phyloP scores from a whole-genome alignment of 2,888 invertebrate genomes.

The Alloscopus bannaensis region DNA sequence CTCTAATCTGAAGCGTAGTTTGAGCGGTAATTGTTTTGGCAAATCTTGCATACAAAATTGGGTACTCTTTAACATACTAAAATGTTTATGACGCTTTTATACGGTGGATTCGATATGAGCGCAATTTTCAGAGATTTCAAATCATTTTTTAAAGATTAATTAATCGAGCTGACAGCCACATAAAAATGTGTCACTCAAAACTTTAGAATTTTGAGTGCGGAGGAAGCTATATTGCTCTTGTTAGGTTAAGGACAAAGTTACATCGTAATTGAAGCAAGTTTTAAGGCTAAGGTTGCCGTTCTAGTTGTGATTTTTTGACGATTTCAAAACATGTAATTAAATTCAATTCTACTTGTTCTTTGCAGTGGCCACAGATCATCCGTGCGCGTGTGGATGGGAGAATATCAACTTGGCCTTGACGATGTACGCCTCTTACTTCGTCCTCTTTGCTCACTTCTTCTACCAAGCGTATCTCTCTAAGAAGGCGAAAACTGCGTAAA shows the following conservation, averaged over 20 bases:
- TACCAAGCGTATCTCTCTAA: constrained; percentile 87
- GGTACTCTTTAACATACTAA: constrained; percentile 42
- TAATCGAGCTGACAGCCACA: neutral
- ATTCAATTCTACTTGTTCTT: constrained; percentile 26
- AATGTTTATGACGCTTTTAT: constrained; percentile 19
- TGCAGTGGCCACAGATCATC: constrained; percentile 46
- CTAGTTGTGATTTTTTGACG: neutral
- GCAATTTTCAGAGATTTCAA: too few species aligned
- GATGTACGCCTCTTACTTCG: constrained; percentile 96
- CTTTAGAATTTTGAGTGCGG: too few species aligned
- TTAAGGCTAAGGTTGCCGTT: neutral
- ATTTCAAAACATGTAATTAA: neutral
- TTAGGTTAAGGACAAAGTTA: too few species aligned
- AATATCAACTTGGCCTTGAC: constrained; percentile 91
- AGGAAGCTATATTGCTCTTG: too few species aligned
- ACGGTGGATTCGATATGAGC: too few species aligned
- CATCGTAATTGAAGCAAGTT: constrained; percentile 8
- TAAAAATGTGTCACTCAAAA: neutral
- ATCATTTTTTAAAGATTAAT: neutral
- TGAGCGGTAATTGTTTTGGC: constrained; percentile 38
- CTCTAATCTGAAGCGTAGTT: too few species aligned
- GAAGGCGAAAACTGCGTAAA: constrained; percentile 60
- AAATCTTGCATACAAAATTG: constrained; percentile 50
- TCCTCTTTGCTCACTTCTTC: constrained; percentile 95
- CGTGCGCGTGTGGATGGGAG: constrained; percentile 74